phyloP scores from a whole-genome alignment of 2,113 vertebrate species.

The Pantherophis guttatus region DNA sequence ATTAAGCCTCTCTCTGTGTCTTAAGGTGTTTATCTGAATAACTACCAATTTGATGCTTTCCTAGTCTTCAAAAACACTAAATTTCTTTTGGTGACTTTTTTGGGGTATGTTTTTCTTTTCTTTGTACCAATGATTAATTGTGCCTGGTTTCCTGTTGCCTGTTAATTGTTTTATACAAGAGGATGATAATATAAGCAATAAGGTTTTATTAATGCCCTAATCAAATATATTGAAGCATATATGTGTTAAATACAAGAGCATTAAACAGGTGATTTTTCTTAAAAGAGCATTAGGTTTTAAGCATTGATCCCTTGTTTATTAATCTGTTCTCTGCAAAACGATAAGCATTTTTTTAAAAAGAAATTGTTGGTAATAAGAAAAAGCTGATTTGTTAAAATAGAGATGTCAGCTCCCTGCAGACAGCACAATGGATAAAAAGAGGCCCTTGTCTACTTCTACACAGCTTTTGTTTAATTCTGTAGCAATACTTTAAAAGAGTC shows the following conservation, averaged over 20 bases:
- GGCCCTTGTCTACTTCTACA: constrained; percentile 21
- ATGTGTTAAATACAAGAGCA: constrained; percentile 44
- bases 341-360: constrained; percentile 49
- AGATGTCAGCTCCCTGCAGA: constrained; percentile 17
- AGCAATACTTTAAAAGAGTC: constrained; percentile 19
- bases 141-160: constrained; percentile 52
- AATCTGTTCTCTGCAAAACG: constrained; percentile 53
- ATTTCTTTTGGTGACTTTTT: constrained; percentile 31
- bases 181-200: constrained; percentile 60
- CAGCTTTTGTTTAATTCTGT: constrained; percentile 31
- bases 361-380: constrained; percentile 47
- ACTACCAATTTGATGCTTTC: constrained; percentile 33
- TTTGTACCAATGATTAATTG: constrained; percentile 61
- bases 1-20: constrained; percentile 8
- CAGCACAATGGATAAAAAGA: constrained; percentile 14
- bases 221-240: constrained; percentile 59
- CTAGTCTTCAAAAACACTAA: constrained; percentile 57
- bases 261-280: constrained; percentile 62
- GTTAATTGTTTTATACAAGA: constrained; percentile 64
- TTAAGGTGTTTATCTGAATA: constrained; percentile 35
- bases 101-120: constrained; percentile 40
- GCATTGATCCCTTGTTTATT: constrained; percentile 66
- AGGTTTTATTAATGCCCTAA: constrained; percentile 63
- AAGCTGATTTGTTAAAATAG: constrained; percentile 36
- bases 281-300: constrained; percentile 66